Evolutionary conservation across 2,888 invertebrate species (phyloP), one percentile per base, ranked within the genome.

Genomic region (Adineta ricciae): DNA sequence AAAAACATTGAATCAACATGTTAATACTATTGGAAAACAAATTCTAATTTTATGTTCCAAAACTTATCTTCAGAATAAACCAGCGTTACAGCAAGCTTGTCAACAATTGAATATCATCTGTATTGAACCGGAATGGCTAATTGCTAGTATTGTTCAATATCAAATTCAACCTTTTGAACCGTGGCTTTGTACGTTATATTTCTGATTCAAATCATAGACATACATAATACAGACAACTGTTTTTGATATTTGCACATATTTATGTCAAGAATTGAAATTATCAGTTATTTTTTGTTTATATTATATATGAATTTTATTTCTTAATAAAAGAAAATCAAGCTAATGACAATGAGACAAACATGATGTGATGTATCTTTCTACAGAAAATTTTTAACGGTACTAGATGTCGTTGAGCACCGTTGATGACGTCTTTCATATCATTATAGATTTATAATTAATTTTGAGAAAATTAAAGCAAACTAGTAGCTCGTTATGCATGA

Each of bases 1-100:
- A 41, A 41, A 38, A 41, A 78, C 38, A n/a, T n/a, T 78, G 11
- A 78, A 38, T 41, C 78, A 78, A 78, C n/a, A 38, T 41, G n/a
- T 78, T 38, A 41, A 38, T 41, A 78, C 38, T 41, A 64, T 32
- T 19, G 64, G 64, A 32, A 38, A 41, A 41, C 38, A 78, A 78
- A 78, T 41, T 14, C 24, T 78, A 41, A 41, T 78, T 41, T 78
- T 78, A 78, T 78, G 78, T 78, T 78, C 78, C 38, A 41, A 78
- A 41, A 78, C 19, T 41, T 78, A 41, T 41, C 38, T 78, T 41
- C 78, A 41, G n/a, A 78, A 78, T 41, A 78, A 78, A 78, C 78
- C 11, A 41, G 38, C 78, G 14, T 78, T 78, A 78, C 41, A 41
- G n/a, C 41, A 78, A 78, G 41, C 78, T 41, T 78, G 78, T 41